A percentile compares a stretch with the other conserved stretches of the same genome.
These are phyloP conservation scores for Aurelia aurita DNA, from an alignment of 30 jellyfish, hydroid and myxozoan species.

Conservation along the genomic window DNA sequence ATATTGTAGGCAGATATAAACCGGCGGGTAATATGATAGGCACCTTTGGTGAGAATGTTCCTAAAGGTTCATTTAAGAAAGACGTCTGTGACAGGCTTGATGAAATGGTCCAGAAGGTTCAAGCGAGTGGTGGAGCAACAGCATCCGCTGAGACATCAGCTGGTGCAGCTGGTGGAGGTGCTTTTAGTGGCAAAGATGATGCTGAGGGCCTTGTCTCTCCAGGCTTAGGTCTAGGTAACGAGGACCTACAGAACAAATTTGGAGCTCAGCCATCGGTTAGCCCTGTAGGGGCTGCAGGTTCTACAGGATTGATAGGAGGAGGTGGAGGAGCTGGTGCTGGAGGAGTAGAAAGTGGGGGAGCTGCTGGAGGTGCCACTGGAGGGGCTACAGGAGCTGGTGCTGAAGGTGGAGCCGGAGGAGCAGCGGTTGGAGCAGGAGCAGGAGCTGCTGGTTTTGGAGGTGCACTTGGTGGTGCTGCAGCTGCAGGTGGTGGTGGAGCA, in stretches of 20 bases:
- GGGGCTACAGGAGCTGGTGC: slow-evolving; percentile 27
- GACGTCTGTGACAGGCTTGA: slow-evolving; percentile 56
- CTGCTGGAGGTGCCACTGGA: neutral
- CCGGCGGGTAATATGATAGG: slow-evolving; percentile 92
- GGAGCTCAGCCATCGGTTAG: too few relatives aligned
- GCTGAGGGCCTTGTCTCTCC: slow-evolving; percentile 37
- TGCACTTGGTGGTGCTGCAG: slow-evolving; percentile 9
- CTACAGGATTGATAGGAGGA: neutral
- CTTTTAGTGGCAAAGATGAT: neutral
- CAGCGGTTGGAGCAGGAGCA: neutral
- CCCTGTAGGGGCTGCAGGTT: neutral
- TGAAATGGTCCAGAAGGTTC: slow-evolving; percentile 48
- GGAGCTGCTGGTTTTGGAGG: slow-evolving; percentile 28
- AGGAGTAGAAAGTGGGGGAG: slow-evolving; percentile 3
- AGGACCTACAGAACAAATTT: slow-evolving; percentile 10
- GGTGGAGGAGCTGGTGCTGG: neutral
- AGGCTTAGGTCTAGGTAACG: slow-evolving; percentile 21
- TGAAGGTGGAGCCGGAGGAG: slow-evolving; percentile 30
- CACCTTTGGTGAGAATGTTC: slow-evolving; percentile 67
- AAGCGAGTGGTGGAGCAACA: slow-evolving; percentile 49
- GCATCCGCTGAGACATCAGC: slow-evolving; percentile 6
- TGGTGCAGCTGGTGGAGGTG: slow-evolving; percentile 31
- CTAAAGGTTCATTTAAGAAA: slow-evolving; percentile 69
- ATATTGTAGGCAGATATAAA: slow-evolving; percentile 83
- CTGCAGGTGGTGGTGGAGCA: neutral